Evolutionary conservation across 30 jellyfish, hydroid and myxozoan species (phyloP), one percentile per base, ranked within the genome.

Genomic region (Cassiopea xamachana): DNA sequence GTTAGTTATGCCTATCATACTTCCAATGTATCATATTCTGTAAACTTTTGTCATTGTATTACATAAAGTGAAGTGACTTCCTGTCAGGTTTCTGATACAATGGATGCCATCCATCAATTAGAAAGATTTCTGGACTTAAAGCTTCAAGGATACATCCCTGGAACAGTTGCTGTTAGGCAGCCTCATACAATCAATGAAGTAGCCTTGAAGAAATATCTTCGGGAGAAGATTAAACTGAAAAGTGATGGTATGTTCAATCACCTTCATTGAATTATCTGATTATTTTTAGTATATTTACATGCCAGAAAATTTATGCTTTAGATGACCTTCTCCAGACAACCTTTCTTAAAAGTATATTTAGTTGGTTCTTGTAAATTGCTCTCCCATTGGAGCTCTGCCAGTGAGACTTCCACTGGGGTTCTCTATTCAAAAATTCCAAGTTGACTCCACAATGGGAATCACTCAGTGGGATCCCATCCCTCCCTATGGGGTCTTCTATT

Each of bases 101-200:
- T 77, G n/a, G 87, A 96, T 16, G 98, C 98, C 46, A 75, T 91
- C 27, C 81, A 75, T 12, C 90, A 91, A 44, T 79, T 94, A 75
- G 95, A 87, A n/a, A 67, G 47, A 7, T 51, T 90, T 1, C 72
- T 94, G 17, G 87, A 88, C 16, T 17, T 87, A 19, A 55, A 88
- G 2, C 93, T 94, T 64, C 87, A 74, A 6, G 93, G 93, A 27
- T 82, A 70, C 61, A 76, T 86, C 44, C 98, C 98, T 81, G 98
- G 98, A 1, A 94, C 98, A 48, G 87, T 82, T 16, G 92, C 92
- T 70, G 97, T 87, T 5, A 68, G 79, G 51, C 90, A 79, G 17
- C 90, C 64, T 15, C 98, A 94, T 82, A 61, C 58, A 14, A 79
- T 94, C n/a, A 87, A 94, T 1, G 79, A 85, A 18, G 98, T 86